A percentile compares a stretch with the other conserved stretches of the same genome.
These are phyloP conservation scores for Hylaeus anthracinus DNA, from an alignment of 1,140 invertebrate genomes.

Conservation along the genomic window DNA sequence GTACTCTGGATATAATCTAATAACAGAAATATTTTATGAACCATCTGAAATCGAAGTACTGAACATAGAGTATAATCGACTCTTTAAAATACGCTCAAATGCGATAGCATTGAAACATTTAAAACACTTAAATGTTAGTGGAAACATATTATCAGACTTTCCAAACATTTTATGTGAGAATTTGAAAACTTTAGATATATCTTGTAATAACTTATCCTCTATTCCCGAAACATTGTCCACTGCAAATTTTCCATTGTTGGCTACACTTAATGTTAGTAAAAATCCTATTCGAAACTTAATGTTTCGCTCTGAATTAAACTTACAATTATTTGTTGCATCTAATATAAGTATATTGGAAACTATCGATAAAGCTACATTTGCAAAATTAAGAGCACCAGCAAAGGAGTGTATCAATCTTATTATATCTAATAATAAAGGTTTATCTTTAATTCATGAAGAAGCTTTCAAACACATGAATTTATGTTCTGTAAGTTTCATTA, in stretches of 20 bases:
- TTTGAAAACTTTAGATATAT: conserved; percentile 80
- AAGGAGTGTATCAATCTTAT: conserved; percentile 68
- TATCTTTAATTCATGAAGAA: conserved; percentile 58
- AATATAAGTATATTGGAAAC: conserved; percentile 56
- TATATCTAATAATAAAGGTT: conserved; percentile 64
- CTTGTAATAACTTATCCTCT: conserved; percentile 78
- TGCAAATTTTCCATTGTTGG: conserved; percentile 68
- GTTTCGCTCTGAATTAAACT: conserved; percentile 59
- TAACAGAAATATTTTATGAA: conserved; percentile 37
- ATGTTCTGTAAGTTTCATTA: conserved; percentile 71
- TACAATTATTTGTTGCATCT: conserved; percentile 62
- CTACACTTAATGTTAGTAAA: conserved; percentile 61
- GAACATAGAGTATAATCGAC: conserved; percentile 63
- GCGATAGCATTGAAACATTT: conserved; percentile 50
- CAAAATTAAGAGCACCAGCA: conserved; percentile 53
- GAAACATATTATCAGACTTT: conserved; percentile 65
- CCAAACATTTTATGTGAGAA: conserved; percentile 56
- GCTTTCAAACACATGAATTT: conserved; percentile 62
- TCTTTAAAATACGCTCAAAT: conserved; percentile 46
- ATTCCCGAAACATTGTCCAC: conserved; percentile 66
- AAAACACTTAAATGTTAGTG: conserved; percentile 68
- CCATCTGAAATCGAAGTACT: conserved; percentile 50
- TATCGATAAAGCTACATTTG: conserved; percentile 64
- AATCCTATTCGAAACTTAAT: conserved; percentile 68
- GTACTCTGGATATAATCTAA: conserved; percentile 48